Evolutionary conservation across 2,888 invertebrate species (phyloP), one percentile per base, ranked within the genome.

Genomic region (Dilophus febrilis): DNA sequence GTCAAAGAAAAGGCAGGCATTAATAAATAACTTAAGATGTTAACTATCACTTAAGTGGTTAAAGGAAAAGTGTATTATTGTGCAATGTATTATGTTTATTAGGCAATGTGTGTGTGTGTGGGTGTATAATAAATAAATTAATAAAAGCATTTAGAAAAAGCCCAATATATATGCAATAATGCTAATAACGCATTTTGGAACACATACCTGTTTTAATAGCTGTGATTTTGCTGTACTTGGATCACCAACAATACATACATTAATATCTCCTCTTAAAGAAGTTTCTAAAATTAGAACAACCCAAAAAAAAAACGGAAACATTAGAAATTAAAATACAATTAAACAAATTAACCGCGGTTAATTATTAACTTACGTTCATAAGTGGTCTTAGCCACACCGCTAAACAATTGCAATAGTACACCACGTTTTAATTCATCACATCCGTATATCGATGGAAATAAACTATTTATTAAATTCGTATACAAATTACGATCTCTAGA

Each of bases 191-290:
- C 18, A 6, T 34, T 14, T 7, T n/a, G 3, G 12, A 30, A 13
- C 3, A n/a, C 26, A 27, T 40, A 40, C 88, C 67, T 85, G 92
- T 65, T 95, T 94, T 33, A 98, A 67, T 48, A 99, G 73, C 59
- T 98, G 97, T 0, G 94, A 94, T 61, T 99, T 98, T 19, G 97
- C 97, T 0, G 97, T 97, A 57, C 92, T 92, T 0, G 98, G 98
- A 66, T 98, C 98, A 3, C 98, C 98, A 2, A 99, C 97, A 47
- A 98, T 80, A 55, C 95, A 97, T 44, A 95, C 84, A 59, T 98
- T 98, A 40, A 99, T 77, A 54, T 99, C 97, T 7, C 98, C 98
- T 50, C 98, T 71, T 3, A 98, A 71, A 0, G 86, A 79, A 1
- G 94, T 97, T 34, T 80, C 74, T 71, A 48, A 11, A 49, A n/a